Evolutionary conservation across 2,888 invertebrate genomes (phyloP).

Genomic region (Fragum fragum): DNA sequence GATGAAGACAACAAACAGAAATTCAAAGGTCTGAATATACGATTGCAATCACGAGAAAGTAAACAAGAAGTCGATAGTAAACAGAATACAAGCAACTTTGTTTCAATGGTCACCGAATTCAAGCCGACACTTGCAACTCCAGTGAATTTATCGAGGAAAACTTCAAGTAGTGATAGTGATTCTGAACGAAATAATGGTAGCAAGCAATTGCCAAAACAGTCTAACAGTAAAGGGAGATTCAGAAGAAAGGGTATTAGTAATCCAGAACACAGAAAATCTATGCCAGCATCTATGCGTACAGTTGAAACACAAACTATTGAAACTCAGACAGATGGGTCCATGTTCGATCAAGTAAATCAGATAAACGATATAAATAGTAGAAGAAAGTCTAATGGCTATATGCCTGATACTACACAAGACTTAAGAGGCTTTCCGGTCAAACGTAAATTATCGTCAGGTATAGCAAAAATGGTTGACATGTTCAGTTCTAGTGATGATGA

Average conservation of each 20-base stretch:
- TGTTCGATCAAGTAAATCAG: background rate
- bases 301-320: conserved; percentile 74
- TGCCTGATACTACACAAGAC: conserved; percentile 57
- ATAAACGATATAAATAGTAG: background rate
- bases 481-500: conserved; percentile 82
- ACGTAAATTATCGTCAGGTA: conserved; percentile 73
- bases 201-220: conserved; percentile 3
- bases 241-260: conserved; percentile 48
- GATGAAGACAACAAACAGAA: conserved; percentile 29
- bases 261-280: conserved; percentile 73
- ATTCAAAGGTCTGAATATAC: conserved; percentile 50
- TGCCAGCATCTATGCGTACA: conserved; percentile 70
- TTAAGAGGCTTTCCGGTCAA: conserved; percentile 48
- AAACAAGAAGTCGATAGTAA: background rate
- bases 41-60: conserved; percentile 45
- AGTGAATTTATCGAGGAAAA: conserved; percentile 32
- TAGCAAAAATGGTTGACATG: conserved; percentile 79
- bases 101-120: conserved; percentile 57
- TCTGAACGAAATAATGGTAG: background rate
- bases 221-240: conserved; percentile 57
- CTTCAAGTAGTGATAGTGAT: conserved; percentile 43
- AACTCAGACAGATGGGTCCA: conserved; percentile 64
- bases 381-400: conserved; percentile 30
- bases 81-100: conserved; percentile 32
- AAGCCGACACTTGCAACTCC: conserved; percentile 48